Base-by-base conservation (phyloP, 2,113 vertebrate genomes). In the Myocastor coypus region DNA sequence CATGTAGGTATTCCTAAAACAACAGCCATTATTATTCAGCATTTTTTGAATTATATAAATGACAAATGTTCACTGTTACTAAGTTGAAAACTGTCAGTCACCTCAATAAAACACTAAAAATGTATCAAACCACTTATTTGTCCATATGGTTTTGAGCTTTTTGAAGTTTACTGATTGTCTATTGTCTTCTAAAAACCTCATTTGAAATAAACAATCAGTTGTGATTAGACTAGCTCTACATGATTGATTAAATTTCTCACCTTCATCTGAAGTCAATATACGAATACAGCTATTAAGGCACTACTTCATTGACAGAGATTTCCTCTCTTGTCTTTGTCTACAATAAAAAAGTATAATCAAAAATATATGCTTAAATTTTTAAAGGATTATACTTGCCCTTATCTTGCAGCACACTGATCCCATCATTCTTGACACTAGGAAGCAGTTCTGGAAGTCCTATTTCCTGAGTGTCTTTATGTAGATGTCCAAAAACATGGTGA, bases 1-100 rank as follows among this genome's bases (percentile, higher is more conserved):
- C 10, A 61, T 5, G 57, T 9, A 6, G 22, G 10, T 61, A 1
- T 20, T 17, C 24, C 26, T 34, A 5, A 59, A 63, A 89, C 78
- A 32, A 12, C 57, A 88, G 37, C 12, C 92, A 28, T 61, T 93
- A 87, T 59, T 87, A 73, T 52, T 78, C 40, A 57, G 32, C 13
- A 7, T 42, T 94, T 92, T 95, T 88, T 88, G 37, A 94, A 89
- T 73, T 90, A 52, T 7, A 84, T 6, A 85, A 90, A 5, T 80
- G 40, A 50, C 3, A 94, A 92, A 78, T 12, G 40, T 34, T 75
- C 5, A 19, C 3, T 57, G 83, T 75, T 80, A 66, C 80, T 16
- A 37, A 52, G 7, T 6, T 52, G 57, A 91, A 80, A 91, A 16
- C 69, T 63, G 32, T 0, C 50, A 92, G 9, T 46, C 13, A 91